These are phyloP conservation scores for Epizoanthus scotinus DNA, from an alignment of 92 coral and sea anemone species.

Conservation along the genomic window DNA sequence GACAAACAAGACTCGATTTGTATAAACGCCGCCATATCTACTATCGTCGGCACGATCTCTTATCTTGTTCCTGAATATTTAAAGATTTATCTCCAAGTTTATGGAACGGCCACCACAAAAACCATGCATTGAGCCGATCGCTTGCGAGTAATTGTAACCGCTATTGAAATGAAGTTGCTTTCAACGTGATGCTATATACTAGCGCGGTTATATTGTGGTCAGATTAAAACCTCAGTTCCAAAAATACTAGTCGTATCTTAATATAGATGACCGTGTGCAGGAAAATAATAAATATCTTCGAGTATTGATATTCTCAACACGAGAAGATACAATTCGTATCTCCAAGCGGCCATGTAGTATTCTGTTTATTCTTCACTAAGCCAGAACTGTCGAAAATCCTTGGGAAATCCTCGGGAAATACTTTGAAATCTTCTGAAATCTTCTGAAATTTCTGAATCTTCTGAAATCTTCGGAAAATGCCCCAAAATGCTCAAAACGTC, in stretches of 20 bases:
- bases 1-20: too few species aligned
- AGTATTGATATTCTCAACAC: too few species aligned
- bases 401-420: too few species aligned
- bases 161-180: background rate
- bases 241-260: background rate
- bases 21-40: background rate
- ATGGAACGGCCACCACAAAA: background rate
- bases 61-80: background rate
- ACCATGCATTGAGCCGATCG: background rate
- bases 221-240: background rate
- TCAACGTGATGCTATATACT: background rate
- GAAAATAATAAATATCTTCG: too few species aligned
- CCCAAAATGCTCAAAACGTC: too few species aligned
- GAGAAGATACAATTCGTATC: too few species aligned
- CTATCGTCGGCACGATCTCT: slow-evolving; percentile 9
- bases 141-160: background rate
- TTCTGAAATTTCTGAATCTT: too few species aligned
- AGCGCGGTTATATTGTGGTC: background rate
- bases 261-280: background rate
- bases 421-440: too few species aligned
- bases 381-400: too few species aligned
- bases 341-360: too few species aligned
- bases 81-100: background rate
- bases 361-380: too few species aligned
- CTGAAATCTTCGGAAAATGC: too few species aligned